Evolutionary conservation across 2,888 invertebrate genomes (phyloP), one percentile per base, ranked within the genome.

Genomic region (Calephelis perditalis): DNA sequence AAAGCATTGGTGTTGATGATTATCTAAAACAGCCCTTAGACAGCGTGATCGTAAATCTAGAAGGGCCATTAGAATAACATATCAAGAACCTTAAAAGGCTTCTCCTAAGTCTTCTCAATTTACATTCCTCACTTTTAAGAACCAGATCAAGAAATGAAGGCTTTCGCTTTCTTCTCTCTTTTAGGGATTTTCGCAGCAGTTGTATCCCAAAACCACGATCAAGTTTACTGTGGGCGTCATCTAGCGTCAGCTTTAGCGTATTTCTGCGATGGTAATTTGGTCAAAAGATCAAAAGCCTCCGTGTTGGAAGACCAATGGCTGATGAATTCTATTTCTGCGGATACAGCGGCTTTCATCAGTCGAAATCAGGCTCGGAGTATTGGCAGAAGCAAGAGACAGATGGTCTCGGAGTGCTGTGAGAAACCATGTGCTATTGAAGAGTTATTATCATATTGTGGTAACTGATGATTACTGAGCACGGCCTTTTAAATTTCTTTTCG

Each of bases 321-420:
- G 10, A 26, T 11, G 10, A 52, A 40, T 6, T 40, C 59, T 15
- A 47, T 12, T 11, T 54, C 45, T 3, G 44, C 59, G 56, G 36
- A 36, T 26, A 35, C 6, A 8, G n/a, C 67, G 61, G 72, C 70
- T 11, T 74, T 73, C 75, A 59, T 76, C 2, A 54, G 68, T 0
- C 62, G 65, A 7, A 71, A 69, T 11, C 62, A 57, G 1, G 74
- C 74, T 1, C 62, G 67, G 62, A 66, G 64, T 1, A 59, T 75
- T 61, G 68, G 65, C 7, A 66, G 74, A 44, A 71, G 68, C 5
- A 78, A 75, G 63, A 65, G 77, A 47, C 73, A 75, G 44, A 70
- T 77, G 5, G 77, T 69, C 6, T 69, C 68, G 2, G 73, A 76
- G 57, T 79, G 81, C 68, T 81, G 81, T 61, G 70, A 71, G 4